phyloP scores from a whole-genome alignment of 2,888 invertebrate genomes.

The Pyralis farinalis region DNA sequence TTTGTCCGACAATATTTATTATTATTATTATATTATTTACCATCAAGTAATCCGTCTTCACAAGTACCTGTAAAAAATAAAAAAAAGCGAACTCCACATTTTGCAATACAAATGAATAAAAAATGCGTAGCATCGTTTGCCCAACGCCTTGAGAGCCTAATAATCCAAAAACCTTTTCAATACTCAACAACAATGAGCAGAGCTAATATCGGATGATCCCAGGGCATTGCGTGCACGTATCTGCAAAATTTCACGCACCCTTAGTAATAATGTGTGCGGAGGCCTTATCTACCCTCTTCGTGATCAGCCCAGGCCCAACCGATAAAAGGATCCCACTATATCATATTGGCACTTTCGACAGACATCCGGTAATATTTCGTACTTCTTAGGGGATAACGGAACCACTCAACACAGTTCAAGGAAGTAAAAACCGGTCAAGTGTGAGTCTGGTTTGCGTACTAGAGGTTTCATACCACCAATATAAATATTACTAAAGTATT shows the following conservation, averaged over 20 bases:
- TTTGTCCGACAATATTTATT: too few relatives aligned
- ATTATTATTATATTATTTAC: too few relatives aligned
- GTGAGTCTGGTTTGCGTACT: too few relatives aligned
- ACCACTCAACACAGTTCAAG: conserved; percentile 23
- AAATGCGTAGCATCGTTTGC: background rate
- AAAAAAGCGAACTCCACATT: too few relatives aligned
- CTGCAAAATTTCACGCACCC: conserved; percentile 76
- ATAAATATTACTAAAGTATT: too few relatives aligned
- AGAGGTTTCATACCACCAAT: conserved; percentile 9
- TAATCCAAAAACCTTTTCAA: background rate
- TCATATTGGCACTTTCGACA: conserved; percentile 73
- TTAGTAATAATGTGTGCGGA: conserved; percentile 64
- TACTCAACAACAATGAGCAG: background rate
- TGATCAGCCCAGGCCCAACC: conserved; percentile 39
- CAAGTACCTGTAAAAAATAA: too few relatives aligned
- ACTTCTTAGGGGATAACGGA: conserved; percentile 54
- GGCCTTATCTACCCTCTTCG: conserved; percentile 67
- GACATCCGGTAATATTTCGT: conserved; percentile 61
- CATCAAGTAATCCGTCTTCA: too few relatives aligned
- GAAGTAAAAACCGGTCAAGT: conserved; percentile 6
- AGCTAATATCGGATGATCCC: conserved; percentile 17
- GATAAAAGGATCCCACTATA: conserved; percentile 70
- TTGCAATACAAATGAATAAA: too few relatives aligned
- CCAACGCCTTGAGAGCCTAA: background rate
- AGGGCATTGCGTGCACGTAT: conserved; percentile 55